A percentile compares a stretch with the other conserved stretches of the same genome.
Evolutionary conservation across 2,797 vertebrate genomes (phyloP).

Genomic region (Coreius guichenoti): DNA sequence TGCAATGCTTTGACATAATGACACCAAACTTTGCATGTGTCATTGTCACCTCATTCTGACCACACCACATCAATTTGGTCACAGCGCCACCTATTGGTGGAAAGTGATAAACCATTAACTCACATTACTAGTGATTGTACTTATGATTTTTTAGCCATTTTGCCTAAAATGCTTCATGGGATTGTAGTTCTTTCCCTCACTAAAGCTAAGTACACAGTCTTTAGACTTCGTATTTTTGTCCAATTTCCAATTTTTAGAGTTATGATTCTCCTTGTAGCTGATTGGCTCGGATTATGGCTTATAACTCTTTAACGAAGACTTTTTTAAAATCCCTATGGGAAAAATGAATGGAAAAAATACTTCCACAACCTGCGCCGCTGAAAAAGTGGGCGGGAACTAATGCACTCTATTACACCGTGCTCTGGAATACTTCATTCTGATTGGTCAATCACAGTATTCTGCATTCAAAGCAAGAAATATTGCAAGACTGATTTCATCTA

Average conservation of each 20-base stretch:
- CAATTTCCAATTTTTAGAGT: background rate
- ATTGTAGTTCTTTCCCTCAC: background rate
- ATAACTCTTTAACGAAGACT: background rate
- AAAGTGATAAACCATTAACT: too few relatives aligned
- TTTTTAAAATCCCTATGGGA: background rate
- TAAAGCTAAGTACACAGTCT: background rate
- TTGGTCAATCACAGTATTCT: background rate
- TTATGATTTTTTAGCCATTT: too few relatives aligned
- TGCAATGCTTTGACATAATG: too few relatives aligned
- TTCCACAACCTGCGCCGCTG: background rate
- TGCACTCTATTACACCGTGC: background rate
- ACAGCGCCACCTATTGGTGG: too few relatives aligned
- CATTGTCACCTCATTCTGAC: too few relatives aligned
- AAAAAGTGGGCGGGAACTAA: background rate
- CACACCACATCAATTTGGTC: too few relatives aligned
- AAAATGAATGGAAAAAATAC: background rate
- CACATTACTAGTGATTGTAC: too few relatives aligned
- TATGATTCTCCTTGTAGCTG: background rate
- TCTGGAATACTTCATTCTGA: background rate
- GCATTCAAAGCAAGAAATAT: background rate
- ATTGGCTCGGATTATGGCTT: background rate
- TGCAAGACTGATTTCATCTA: background rate
- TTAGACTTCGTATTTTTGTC: background rate
- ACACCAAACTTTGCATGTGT: too few relatives aligned
- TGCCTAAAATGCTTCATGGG: background rate